phyloP scores from a whole-genome alignment of 1,140 invertebrate genomes.

The Drosophila pectinifera region DNA sequence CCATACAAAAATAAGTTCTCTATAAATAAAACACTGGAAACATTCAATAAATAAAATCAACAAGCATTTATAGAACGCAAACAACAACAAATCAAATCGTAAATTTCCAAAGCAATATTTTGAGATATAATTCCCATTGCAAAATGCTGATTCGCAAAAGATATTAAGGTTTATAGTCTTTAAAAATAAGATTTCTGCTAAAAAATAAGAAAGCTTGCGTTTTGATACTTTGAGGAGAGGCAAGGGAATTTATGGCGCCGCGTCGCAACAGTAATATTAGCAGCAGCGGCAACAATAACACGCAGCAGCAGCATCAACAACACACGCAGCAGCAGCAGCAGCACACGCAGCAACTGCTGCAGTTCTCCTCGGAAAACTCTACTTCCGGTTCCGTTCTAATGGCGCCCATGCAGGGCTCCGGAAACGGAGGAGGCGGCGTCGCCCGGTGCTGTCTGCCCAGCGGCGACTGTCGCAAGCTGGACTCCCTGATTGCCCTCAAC shows the following conservation, averaged over 20 bases:
- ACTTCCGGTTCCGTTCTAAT: conserved; percentile 36
- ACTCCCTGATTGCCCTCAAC: conserved; percentile 89
- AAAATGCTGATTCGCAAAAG: conserved; percentile 33
- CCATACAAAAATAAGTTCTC: background rate
- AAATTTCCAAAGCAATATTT: conserved; percentile 34
- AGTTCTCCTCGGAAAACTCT: conserved; percentile 29
- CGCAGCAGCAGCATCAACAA: conserved; percentile 43
- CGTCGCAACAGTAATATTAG: conserved; percentile 63
- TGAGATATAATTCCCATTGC: background rate
- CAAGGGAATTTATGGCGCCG: conserved; percentile 76
- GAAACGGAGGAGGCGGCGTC: conserved; percentile 54
- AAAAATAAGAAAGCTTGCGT: conserved; percentile 5
- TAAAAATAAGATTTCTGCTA: conserved; percentile 1
- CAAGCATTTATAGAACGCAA: conserved; percentile 19
- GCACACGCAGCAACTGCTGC: conserved; percentile 51
- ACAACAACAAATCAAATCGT: conserved; percentile 22
- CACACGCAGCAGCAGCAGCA: conserved; percentile 45
- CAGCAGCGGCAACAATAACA: conserved; percentile 52
- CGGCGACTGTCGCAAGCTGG: conserved; percentile 90
- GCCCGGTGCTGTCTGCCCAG: conserved; percentile 92
- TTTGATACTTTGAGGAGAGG: conserved; percentile 10
- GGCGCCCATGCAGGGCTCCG: conserved; percentile 67
- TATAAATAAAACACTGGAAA: conserved; percentile 27
- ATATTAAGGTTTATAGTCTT: conserved; percentile 6
- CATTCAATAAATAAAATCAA: conserved; percentile 23